Base-by-base conservation (phyloP, 1,140 invertebrate species). In the Venustaconcha ellipsiformis region DNA sequence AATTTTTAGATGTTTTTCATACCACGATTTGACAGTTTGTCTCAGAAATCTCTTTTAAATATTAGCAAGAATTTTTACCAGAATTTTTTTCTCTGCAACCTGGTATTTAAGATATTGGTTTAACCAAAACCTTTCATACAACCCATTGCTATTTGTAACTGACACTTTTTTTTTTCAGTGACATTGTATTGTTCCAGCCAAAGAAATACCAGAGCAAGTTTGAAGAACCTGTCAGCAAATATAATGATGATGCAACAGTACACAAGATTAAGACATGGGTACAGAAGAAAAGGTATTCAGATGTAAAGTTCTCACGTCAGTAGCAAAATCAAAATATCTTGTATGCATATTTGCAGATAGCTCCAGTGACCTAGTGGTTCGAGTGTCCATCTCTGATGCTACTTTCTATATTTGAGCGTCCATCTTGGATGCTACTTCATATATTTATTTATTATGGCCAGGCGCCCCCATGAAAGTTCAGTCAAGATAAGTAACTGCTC, bases 141-240 rank as follows among this genome's bases (percentile, higher is more conserved):
- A 65, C 15, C 15, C n/a, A 17, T 65, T 23, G 64, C 64, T 23
- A 6, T 65, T 30, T 65, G 37, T 65, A 65, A 30, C 17, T 1
- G 48, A 20, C 18, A 55, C 1, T 73, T 83, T 81, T 66, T n/a
- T n/a, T 87, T 91, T 92, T 82, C 89, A 97, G 95, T 84, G 93
- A 97, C 74, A 93, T 99, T 83, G 94, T 99, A 30, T 90, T 99
- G 14, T 97, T 94, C 91, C 94, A 96, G 82, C 96, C 97, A 12
- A 95, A 95, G 86, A 93, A 94, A 81, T 91, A 99, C 68, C 92
- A 94, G 62, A 98, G 95, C 90, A 99, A 99, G 91, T 99, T 99
- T 90, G 98, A 99, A 91, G 92, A 94, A 18, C 92, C 92, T 70
- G 92, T 90, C 67, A 90, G 96, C 65, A 92, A 92, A 26, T 98